These are phyloP conservation scores for Polypterus senegalus DNA, from an alignment of 2,113 vertebrate species.

Conservation along the genomic window DNA sequence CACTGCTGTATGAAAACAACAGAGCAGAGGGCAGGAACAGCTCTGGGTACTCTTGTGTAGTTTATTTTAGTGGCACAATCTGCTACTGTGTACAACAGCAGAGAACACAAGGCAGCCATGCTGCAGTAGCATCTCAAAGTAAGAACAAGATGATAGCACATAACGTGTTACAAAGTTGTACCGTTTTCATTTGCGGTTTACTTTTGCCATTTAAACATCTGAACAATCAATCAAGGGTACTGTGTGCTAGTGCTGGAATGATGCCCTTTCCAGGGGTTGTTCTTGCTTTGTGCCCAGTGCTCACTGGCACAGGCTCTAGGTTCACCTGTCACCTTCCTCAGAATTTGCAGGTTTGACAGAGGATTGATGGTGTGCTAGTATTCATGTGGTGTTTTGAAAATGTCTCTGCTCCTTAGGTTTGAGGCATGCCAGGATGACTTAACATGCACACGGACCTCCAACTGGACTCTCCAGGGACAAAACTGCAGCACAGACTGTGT, in stretches of 20 bases:
- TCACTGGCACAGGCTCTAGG: not conserved
- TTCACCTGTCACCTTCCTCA: not conserved
- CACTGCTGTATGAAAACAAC: too few relatives aligned
- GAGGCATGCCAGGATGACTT: conserved; percentile 54
- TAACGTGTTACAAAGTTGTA: too few relatives aligned
- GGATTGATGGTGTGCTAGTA: too few relatives aligned
- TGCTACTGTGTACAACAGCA: too few relatives aligned
- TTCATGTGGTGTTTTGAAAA: not conserved
- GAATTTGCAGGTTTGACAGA: too few relatives aligned
- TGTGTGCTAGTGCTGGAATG: not conserved
- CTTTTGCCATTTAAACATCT: not conserved
- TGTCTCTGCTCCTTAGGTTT: conserved; percentile 43
- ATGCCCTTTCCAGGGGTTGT: not conserved
- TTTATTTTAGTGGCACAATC: too few relatives aligned
- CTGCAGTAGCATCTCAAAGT: too few relatives aligned
- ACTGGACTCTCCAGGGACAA: conserved; percentile 30
- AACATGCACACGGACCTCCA: conserved; percentile 56
- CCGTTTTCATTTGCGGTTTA: too few relatives aligned
- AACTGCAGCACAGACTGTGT: conserved; percentile 52
- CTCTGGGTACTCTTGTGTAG: too few relatives aligned
- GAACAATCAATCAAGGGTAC: not conserved
- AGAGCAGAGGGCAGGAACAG: too few relatives aligned
- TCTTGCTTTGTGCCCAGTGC: not conserved
- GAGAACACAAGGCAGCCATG: too few relatives aligned
- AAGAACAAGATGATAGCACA: too few relatives aligned